Evolutionary conservation across 2,113 vertebrate species (phyloP).

Genomic region (Pedetes capensis): DNA sequence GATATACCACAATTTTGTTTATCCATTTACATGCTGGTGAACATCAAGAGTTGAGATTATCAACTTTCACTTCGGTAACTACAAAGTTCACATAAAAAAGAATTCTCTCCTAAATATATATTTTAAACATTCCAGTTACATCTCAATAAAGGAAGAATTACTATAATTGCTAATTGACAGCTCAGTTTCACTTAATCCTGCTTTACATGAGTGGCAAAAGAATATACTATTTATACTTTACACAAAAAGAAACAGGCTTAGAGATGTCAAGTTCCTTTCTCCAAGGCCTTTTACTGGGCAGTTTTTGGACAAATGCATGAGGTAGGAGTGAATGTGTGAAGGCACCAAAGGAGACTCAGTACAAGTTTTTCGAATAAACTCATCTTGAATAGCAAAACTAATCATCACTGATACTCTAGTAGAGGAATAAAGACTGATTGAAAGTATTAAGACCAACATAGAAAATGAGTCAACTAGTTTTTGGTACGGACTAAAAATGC

Average conservation of each 20-base stretch:
- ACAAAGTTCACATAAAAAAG: neutral
- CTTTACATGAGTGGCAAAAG: neutral
- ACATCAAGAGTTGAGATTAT: neutral
- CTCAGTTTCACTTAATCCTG: neutral
- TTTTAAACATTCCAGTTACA: neutral
- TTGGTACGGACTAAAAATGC: neutral
- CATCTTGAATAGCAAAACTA: neutral
- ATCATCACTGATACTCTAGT: neutral
- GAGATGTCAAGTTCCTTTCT: neutral
- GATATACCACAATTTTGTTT: neutral
- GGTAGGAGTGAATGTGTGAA: too few relatives aligned
- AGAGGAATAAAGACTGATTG: neutral
- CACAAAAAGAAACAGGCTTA: neutral
- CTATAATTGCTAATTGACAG: neutral
- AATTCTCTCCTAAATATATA: neutral
- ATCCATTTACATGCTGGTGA: neutral
- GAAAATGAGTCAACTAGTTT: neutral
- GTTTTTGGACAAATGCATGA: neutral
- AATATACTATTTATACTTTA: neutral
- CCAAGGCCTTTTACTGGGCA: neutral
- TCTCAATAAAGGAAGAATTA: neutral
- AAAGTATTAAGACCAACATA: neutral
- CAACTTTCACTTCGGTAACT: neutral
- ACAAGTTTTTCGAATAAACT: neutral
- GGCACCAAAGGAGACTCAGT: neutral